Base-by-base conservation (phyloP, 2,797 vertebrate genomes). In the Florisuga fusca region DNA sequence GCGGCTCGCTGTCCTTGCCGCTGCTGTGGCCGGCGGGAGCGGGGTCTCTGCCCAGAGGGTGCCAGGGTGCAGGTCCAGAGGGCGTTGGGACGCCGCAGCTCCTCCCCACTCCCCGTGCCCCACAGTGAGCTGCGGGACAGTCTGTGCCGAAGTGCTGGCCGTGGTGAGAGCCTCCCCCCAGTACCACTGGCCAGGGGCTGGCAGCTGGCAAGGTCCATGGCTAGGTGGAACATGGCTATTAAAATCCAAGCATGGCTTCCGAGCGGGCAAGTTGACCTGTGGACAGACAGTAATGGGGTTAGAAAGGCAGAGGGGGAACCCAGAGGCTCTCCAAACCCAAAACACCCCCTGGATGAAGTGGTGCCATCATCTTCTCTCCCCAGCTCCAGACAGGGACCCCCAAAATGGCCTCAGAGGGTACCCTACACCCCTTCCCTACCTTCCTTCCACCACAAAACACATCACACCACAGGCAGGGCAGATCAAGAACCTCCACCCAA, bases 211-310 rank as follows among this genome's bases (percentile, higher is more conserved):
- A 98, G 97, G 93, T 98, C 98, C 94, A 98, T 91, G 72, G 97
- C 97, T 64, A 98, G 98, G 96, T 98, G 98, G 87, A 98, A 97
- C 97, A 98, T 98, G 98, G 98, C 98, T 97, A 98, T 97, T 79
- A 98, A 96, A 87, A 98, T 98, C 98, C 98, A 98, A 94, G 97
- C 97, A 95, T 97, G 98, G 98, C 98, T 98, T 98, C 97, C 97
- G 34, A 97, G 94, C 54, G 97, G 95, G 97, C 96, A 95, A 97
- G 95, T 97, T 89, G 98, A 98, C 98, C 98, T 98, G 98, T 14
- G 50, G 93, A 95, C 13, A 97, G 96, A 98, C 63, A 97, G 75
- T 25, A 21, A 82, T 19, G 2, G 25, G 1, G 34, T 69, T 69
- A 96, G 83, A 92, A 54, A 79, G 59, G 29, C 21, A 8, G 17